Evolutionary conservation across 1,140 invertebrate genomes (phyloP), one percentile per base, ranked within the genome.

Genomic region (Aphis craccivora): DNA sequence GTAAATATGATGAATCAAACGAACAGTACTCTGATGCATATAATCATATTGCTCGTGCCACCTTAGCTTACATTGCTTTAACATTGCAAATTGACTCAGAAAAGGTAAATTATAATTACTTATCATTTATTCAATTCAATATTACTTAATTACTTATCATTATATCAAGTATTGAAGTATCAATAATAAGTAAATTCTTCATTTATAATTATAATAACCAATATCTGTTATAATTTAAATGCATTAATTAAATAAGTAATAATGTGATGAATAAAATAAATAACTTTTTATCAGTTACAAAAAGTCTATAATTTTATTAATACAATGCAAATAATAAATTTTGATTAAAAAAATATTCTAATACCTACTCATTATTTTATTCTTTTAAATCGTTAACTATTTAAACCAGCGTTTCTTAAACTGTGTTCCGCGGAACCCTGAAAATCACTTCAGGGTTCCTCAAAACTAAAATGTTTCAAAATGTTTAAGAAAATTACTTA

Each of bases 21-120:
- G 37, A 86, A 51, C n/a, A 93, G n/a, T 93, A 93, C 40, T 53
- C 35, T 5, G 18, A 55, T 86, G 91, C 48, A n/a, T 93, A 22
- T 40, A 40, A 53, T 2, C 91, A 93, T 84, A 84, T 93, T 43
- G 91, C 81, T 86, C 23, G 18, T 1, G 9, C 81, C 23, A 93
- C 91, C 11, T 25, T 55, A 53, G 76, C 45, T 55, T 93, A 93
- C 55, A 84, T 93, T 84, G 60, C 81, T 11, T 22, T 53, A n/a
- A 45, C 91, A n/a, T 55, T 93, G 1, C 86, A 93, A 53, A 35
- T 14, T 48, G 45, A 83, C 53, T 40, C 20, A 37, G 45, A 92
- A 37, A 53, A 92, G 45, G 91, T 92, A 53, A 45, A 51, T 92
- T 45, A 81, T 23, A 40, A 91, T 76, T 45, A 89, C 1, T 25